Base-by-base conservation (phyloP, 1,140 invertebrate genomes). In the Vanessa tameamea region DNA sequence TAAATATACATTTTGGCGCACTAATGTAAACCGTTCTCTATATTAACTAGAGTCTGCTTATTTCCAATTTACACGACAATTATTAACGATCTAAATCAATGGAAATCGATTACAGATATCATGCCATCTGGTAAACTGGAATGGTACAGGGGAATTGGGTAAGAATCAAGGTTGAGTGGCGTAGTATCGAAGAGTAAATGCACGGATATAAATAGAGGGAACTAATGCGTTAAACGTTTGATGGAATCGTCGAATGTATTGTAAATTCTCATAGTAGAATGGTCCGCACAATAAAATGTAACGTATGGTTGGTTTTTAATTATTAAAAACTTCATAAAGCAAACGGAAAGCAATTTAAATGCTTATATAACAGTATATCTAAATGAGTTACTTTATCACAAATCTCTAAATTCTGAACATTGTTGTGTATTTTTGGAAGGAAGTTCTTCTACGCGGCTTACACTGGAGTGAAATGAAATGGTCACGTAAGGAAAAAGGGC, bases 141-240 rank as follows among this genome's bases (percentile, higher is more conserved):
- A 61, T 57, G 50, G 75, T 70, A 48, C 57, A 69, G 55, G 69
- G 57, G 74, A 72, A 72, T 76, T 79, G 78, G 65, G 72, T 77
- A 75, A 76, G 74, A 79, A 80, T 77, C 80, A 82, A 84, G 82
- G 78, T 79, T 80, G 82, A 84, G 80, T 78, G 80, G 82, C 77
- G 78, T 77, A 76, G 82, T 73, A 73, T 72, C 72, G 78, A 69
- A 74, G 69, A 70, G 76, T 79, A 81, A 82, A 84, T 81, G 79
- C 75, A 78, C 61, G 81, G 77, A 72, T 84, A 84, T 82, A 84
- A 84, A 84, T 84, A 84, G 82, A 84, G 75, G 50, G 77, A 75
- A 81, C 76, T 79, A 80, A 79, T 80, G 67, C 77, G 76, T 84
- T 84, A 81, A 84, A 82, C 76, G 77, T 79, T 84, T 84, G 81